A percentile compares a stretch with the other conserved stretches of the same genome.
phyloP scores from a whole-genome alignment of 2,113 vertebrate species.

The Charina bottae region DNA sequence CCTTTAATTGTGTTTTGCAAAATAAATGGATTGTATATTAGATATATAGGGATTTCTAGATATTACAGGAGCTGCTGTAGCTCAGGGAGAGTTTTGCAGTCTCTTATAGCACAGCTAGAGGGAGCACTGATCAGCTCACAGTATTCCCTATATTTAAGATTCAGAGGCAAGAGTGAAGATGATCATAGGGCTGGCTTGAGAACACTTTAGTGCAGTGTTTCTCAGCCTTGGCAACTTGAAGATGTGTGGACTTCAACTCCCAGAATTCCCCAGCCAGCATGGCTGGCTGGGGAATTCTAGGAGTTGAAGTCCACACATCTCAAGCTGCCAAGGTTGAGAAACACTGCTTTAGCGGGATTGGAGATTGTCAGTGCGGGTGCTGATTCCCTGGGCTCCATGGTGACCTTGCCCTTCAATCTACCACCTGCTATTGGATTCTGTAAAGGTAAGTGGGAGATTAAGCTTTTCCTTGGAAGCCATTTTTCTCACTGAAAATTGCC shows the following conservation, averaged over 20 bases:
- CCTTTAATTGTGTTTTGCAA: not conserved
- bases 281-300: too few species aligned
- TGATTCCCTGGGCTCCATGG: not conserved
- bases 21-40: not conserved
- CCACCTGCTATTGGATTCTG: too few species aligned
- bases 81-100: not conserved
- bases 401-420: not conserved
- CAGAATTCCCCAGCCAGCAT: too few species aligned
- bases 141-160: not conserved
- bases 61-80: not conserved
- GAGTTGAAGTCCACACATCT: too few species aligned
- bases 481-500: too few species aligned
- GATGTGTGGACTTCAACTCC: too few species aligned
- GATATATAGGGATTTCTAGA: not conserved
- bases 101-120: not conserved
- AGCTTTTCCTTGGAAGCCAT: too few species aligned
- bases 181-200: too few species aligned
- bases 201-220: too few species aligned
- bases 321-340: too few species aligned
- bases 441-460: too few species aligned
- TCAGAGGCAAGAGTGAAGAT: not conserved
- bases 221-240: too few species aligned
- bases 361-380: not conserved
- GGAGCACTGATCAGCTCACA: not conserved
- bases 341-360: not conserved